These are phyloP conservation scores for Myotis planiceps DNA, from an alignment of 2,797 vertebrate species.

Conservation along the genomic window DNA sequence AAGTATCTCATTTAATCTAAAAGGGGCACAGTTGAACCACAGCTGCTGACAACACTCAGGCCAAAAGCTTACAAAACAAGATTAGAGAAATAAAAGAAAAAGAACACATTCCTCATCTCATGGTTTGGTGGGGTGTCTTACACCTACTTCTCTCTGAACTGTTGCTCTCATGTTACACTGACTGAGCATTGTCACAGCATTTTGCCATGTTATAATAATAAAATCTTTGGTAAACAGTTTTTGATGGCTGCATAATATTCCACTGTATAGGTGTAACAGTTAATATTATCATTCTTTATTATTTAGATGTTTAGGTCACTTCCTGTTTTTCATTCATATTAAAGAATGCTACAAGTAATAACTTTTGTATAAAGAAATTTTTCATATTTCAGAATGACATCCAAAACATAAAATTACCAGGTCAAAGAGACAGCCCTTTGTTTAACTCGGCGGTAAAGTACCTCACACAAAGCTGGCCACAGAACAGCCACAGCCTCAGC, in stretches of 20 bases:
- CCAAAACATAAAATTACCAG: not conserved
- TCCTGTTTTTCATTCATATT: not conserved
- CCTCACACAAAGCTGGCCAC: not conserved
- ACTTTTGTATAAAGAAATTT: not conserved
- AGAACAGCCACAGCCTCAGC: not conserved
- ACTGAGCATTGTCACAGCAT: not conserved
- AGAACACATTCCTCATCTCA: not conserved
- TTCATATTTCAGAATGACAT: not conserved
- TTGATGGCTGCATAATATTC: not conserved
- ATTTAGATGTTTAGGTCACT: not conserved
- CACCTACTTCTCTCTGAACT: not conserved
- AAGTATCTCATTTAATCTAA: not conserved
- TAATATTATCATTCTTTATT: not conserved
- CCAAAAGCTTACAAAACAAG: not conserved
- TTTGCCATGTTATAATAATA: not conserved
- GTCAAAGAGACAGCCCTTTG: not conserved
- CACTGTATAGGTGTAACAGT: too few relatives aligned
- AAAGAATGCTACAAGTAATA: not conserved
- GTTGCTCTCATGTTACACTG: not conserved
- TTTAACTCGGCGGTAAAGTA: not conserved
- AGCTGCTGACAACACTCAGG: not conserved
- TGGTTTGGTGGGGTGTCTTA: not conserved
- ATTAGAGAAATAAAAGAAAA: not conserved
- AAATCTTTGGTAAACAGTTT: not conserved
- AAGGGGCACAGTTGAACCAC: rapidly evolving